These are phyloP conservation scores for Schizopygopsis malacanthus DNA, from an alignment of 2,797 vertebrate genomes.

Conservation along the genomic window DNA sequence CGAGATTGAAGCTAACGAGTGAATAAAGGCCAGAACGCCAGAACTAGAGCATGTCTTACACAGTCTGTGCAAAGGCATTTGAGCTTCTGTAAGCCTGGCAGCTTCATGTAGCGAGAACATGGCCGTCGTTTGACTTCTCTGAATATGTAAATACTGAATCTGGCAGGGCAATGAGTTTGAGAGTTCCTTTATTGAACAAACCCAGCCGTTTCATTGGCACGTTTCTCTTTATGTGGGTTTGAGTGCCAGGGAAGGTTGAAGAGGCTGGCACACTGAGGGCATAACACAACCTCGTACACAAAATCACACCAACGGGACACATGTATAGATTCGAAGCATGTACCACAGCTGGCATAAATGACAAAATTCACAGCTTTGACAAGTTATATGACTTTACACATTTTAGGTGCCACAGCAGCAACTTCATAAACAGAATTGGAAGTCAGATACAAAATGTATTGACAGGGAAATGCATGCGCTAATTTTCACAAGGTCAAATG, in stretches of 20 bases:
- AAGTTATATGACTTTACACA: not conserved
- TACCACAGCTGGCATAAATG: slow-evolving; percentile 8
- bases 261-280: slow-evolving; percentile 15
- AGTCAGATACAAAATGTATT: not conserved
- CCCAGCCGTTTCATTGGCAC: slow-evolving; percentile 16
- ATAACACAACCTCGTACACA: slow-evolving; percentile 20
- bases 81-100: not conserved
- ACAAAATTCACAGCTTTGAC: not conserved
- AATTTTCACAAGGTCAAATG: not conserved
- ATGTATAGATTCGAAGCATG: not conserved
- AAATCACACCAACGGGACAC: slow-evolving; percentile 1
- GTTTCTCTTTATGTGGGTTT: slow-evolving; percentile 15
- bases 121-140: slow-evolving; percentile 25
- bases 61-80: not conserved
- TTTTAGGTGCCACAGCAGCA: not conserved
- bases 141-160: slow-evolving; percentile 31
- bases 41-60: not conserved
- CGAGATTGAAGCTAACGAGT: not conserved
- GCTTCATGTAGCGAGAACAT: slow-evolving; percentile 7
- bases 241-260: slow-evolving; percentile 19
- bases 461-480: not conserved
- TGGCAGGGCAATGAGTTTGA: slow-evolving; percentile 14
- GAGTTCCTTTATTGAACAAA: slow-evolving; percentile 14
- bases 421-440: too few species aligned
- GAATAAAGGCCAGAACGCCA: not conserved